These are phyloP conservation scores for Synanceia verrucosa DNA, from an alignment of 2,797 vertebrate genomes.

Conservation along the genomic window DNA sequence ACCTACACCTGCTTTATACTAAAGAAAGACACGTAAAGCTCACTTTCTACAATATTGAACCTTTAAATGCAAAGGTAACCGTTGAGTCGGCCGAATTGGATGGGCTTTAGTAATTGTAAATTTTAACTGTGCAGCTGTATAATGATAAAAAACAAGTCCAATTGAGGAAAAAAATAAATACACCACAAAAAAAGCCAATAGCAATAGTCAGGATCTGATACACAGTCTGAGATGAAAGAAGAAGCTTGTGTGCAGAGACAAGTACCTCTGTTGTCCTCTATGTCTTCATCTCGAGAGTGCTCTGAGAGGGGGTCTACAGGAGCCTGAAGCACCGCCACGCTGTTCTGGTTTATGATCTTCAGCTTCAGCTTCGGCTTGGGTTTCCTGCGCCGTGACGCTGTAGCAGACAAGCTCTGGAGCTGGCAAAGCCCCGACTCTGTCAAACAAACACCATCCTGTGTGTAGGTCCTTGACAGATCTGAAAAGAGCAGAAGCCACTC, in stretches of 20 bases:
- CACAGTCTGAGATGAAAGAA: constrained; percentile 16
- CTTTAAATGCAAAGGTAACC: not conserved
- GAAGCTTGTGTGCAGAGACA: constrained; percentile 3
- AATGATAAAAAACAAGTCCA: not conserved
- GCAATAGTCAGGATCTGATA: not conserved
- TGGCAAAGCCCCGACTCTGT: constrained; percentile 97
- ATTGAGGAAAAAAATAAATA: not conserved
- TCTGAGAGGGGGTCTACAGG: constrained; percentile 91
- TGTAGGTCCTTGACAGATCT: constrained; percentile 96
- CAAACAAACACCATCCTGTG: constrained; percentile 98
- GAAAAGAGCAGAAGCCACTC: constrained; percentile 23
- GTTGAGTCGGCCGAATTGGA: not conserved
- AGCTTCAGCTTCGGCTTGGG: constrained; percentile 97
- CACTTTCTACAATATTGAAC: not conserved
- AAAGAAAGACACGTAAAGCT: not conserved
- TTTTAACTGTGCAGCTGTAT: not conserved
- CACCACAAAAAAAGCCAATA: not conserved
- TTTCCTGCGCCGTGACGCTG: constrained; percentile 91
- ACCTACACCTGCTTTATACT: not conserved
- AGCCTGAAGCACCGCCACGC: constrained; percentile 96
- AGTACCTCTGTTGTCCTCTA: constrained; percentile 93
- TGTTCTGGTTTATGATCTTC: constrained; percentile 99
- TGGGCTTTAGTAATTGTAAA: not conserved
- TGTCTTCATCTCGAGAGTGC: constrained; percentile 91
- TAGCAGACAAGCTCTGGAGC: constrained; percentile 94